Evolutionary conservation across 2,797 vertebrate genomes (phyloP), one percentile per base, ranked within the genome.

Genomic region (Macropus fuliginosus): DNA sequence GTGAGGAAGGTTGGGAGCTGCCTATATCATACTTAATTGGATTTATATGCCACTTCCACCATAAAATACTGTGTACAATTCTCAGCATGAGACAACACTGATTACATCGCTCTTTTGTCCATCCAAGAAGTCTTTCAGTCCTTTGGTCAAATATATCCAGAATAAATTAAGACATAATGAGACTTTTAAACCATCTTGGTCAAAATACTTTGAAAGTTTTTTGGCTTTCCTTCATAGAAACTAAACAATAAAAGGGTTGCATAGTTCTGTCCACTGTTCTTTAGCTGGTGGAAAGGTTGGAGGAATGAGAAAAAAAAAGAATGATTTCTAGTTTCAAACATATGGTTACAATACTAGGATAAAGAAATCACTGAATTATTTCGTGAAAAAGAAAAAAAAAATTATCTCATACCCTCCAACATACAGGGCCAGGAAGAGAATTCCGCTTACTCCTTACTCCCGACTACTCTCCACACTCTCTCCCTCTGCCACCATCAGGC

Each of bases 311-410:
- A 74, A 74, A 74, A 28, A n/a, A 13, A 18, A 96, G 29, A 97
- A 56, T 93, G 96, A 98, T 92, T 97, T 97, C 93, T 97, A 90
- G 81, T 94, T 97, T 87, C 97, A 97, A 97, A 95, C 94, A 98
- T 95, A 97, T 81, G 96, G 81, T 97, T 96, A 96, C 29, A 98
- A 98, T 94, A 94, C 57, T 96, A 92, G 96, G 97, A 97, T 94
- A 97, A 97, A 92, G 14, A 94, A 56, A 97, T 96, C 91, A 95
- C 50, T 91, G 92, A 97, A 92, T 94, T 93, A 95, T 74, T 97
- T 97, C 91, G 95, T 96, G 74, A 92, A 93, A 97, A 95, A 29
- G 93, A 97, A 96, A 96, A 96, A 96, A 92, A 94, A 57, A 28
- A 57, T 3, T 94, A 94, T 93, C 94, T 91, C 91, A 34, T 94